Evolutionary conservation across 2,113 vertebrate species (phyloP).

Genomic region (Oxyura jamaicensis): DNA sequence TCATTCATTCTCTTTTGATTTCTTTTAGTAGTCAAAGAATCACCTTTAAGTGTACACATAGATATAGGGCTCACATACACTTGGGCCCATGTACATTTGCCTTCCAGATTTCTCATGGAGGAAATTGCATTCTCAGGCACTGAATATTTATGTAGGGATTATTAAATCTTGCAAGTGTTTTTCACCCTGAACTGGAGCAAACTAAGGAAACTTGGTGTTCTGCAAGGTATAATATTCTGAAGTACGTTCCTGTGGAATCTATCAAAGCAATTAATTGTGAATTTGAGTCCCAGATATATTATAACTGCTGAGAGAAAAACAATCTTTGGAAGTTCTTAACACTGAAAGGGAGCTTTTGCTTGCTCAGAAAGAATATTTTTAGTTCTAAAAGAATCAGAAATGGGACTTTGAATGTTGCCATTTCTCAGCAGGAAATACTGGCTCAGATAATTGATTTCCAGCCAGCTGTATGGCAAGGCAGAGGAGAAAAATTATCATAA

Average conservation of each 20-base stretch:
- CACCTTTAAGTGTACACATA: accelerated
- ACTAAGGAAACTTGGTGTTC: not conserved
- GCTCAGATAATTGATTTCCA: not conserved
- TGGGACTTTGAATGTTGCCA: not conserved
- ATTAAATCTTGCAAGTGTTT: not conserved
- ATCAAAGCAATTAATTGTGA: not conserved
- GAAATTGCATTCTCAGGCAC: not conserved
- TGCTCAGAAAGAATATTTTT: not conserved
- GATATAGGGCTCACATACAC: accelerated
- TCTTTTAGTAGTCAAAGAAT: not conserved
- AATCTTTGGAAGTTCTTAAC: not conserved
- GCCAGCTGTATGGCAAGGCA: not conserved
- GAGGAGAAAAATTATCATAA: not conserved
- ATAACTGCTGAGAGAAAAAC: not conserved
- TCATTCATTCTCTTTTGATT: too few species aligned
- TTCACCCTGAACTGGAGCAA: not conserved
- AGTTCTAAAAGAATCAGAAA: not conserved
- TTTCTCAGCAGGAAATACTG: not conserved
- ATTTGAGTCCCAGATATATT: not conserved
- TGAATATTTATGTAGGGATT: not conserved
- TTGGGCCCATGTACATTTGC: accelerated
- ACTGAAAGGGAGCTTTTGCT: not conserved
- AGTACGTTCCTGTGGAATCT: not conserved
- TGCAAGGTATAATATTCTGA: not conserved
- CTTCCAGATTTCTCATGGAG: not conserved